Base-by-base conservation (phyloP, 1,140 invertebrate species). In the Polypedilum vanderplanki region DNA sequence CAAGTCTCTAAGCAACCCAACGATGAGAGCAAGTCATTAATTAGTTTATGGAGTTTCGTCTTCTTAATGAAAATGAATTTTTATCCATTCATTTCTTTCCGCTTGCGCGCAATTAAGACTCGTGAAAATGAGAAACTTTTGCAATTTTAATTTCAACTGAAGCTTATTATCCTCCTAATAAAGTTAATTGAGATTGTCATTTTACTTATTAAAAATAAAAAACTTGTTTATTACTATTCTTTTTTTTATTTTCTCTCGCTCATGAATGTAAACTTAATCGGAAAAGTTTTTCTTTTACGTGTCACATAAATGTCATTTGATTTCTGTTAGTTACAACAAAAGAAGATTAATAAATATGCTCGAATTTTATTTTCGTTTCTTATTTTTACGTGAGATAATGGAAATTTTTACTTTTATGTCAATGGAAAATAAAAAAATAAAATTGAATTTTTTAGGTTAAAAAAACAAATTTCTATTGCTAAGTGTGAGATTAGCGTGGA, bases 31-130 rank as follows among this genome's bases (percentile, higher is more conserved):
- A 70, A 20, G n/a, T 70, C 65, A 70, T 70, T 70, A 70, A 70
- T 70, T 70, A 70, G 65, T 70, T 70, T 70, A 70, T 70, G 65
- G 65, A 70, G 17, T 70, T 70, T 70, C n/a, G 12, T 70, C 65
- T 70, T 70, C 65, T 3, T 57, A 57, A 57, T 57, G 46, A 57
- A n/a, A 57, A 57, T 15, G 12, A 57, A 57, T 15, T 57, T 57
- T 57, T 57, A n/a, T 57, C 12, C 46, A 57, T 57, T 57, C n/a
- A n/a, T n/a, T n/a, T 57, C n/a, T n/a, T 57, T n/a, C 46, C 12
- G n/a, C 12, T 12, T 4, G 12, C 46, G 46, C 46, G n/a, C 46
- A 57, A 57, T 57, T 57, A 57, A 15, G 4, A 1, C 8, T 57
- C n/a, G n/a, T 57, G n/a, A 57, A 57, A 57, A 57, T 57, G n/a